Evolutionary conservation across 2,888 invertebrate species (phyloP), one percentile per base, ranked within the genome.

Genomic region (Brachypterus glaber): DNA sequence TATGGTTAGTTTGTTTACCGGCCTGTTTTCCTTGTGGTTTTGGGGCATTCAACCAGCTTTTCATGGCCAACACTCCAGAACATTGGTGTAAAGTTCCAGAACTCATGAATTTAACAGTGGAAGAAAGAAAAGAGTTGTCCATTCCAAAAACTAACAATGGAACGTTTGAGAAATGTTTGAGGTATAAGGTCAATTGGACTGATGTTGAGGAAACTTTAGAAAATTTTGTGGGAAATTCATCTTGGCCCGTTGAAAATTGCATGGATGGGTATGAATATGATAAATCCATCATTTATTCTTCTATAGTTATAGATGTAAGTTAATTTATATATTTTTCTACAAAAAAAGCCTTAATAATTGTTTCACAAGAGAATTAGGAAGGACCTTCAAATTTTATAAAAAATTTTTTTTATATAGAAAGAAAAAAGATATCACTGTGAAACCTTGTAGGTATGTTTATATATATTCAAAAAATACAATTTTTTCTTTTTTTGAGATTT

Each of bases 21-120:
- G 88, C 91, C 2, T 88, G 90, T 56, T 75, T 92, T 51, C 88
- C 91, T 0, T 89, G 90, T 55, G 90, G 89, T 17, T 91, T 89
- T 66, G 85, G 88, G 63, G 90, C 90, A 3, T 90, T 92, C 66
- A 91, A 89, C 68, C 91, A 91, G 66, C 73, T 92, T 24, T 92
- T 93, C 66, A 89, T 92, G 85, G 78, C 89, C 3, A 83, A 88
- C 53, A 77, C 80, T 21, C 91, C 91, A 0, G 78, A 82, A 29
- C 83, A 90, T 66, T 90, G 90, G 87, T 92, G 91, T 59, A 70
- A 64, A 43, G 74, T 86, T 15, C 82, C 85, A 1, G 77, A 79
- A 48, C 65, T 89, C 39, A 41, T 51, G 3, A 73, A 75, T 56
- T 60, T 81, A 33, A 70, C 76, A 3, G 58, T 66, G 45, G 69